phyloP scores from a whole-genome alignment of 2,113 vertebrate genomes.

The Ardeotis arabs region DNA sequence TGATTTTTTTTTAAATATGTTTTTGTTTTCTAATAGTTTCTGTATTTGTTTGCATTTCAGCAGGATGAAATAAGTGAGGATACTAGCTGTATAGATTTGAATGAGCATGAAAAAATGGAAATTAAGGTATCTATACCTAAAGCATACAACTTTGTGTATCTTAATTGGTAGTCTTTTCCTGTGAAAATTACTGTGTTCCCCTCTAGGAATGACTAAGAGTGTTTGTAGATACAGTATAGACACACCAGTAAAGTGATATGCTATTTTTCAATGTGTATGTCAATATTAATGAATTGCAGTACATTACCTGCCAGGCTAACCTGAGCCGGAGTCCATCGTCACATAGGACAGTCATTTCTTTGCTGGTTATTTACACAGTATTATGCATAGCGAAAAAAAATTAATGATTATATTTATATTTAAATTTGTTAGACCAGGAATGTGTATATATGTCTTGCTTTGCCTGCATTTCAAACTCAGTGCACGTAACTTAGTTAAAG shows the following conservation, averaged over 20 bases:
- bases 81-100: slow-evolving; percentile 78
- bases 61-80: slow-evolving; percentile 80
- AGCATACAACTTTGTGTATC: neutral
- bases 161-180: neutral
- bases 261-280: neutral
- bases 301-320: neutral
- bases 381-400: neutral
- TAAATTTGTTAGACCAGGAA: neutral
- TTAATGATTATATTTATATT: neutral
- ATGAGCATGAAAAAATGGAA: slow-evolving; percentile 80
- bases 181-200: neutral
- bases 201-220: neutral
- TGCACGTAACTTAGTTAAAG: neutral
- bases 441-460: neutral
- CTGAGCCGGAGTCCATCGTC: neutral
- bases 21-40: neutral
- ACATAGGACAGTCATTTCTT: neutral
- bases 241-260: neutral
- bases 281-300: neutral
- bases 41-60: slow-evolving; percentile 40
- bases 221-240: neutral
- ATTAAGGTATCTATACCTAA: slow-evolving; percentile 69
- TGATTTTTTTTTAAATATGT: neutral
- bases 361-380: neutral
- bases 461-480: neutral